Conservation (phyloP, 2,888 invertebrate species). For the Deilephila porcellus region DNA sequence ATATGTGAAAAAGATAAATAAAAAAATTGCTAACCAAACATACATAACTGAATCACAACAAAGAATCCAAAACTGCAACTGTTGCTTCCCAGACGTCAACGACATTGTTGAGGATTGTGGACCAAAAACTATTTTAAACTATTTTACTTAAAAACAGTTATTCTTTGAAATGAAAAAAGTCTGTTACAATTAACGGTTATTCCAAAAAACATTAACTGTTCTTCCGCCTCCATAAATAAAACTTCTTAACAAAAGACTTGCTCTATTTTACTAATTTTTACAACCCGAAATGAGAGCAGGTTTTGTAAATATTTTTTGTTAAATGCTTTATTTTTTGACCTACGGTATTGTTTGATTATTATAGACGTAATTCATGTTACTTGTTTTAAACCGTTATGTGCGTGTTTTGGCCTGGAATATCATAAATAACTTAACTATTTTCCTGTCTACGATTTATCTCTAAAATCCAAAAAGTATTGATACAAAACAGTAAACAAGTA, state of each 20-base stretch:
- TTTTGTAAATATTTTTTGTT: conserved; percentile 45
- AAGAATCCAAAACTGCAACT: background rate
- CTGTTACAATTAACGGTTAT: conserved; percentile 72
- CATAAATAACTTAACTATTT: background rate
- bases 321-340: conserved; percentile 30
- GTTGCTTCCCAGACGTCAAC: background rate
- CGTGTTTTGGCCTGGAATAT: background rate
- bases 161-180: conserved; percentile 46
- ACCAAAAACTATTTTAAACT: background rate
- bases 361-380: background rate
- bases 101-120: background rate
- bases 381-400: background rate
- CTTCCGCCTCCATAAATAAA: conserved; percentile 44
- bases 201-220: conserved; percentile 13
- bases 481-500: background rate
- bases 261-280: conserved; percentile 73
- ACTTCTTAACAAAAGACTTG: conserved; percentile 57
- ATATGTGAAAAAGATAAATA: no score
- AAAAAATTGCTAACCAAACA: no score
- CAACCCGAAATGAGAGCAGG: conserved; percentile 60
- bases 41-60: no score
- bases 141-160: conserved; percentile 20
- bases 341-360: background rate
- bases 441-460: background rate
- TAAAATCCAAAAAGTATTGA: background rate